phyloP scores from a whole-genome alignment of 1,140 invertebrate genomes.

The Saccostrea echinata region DNA sequence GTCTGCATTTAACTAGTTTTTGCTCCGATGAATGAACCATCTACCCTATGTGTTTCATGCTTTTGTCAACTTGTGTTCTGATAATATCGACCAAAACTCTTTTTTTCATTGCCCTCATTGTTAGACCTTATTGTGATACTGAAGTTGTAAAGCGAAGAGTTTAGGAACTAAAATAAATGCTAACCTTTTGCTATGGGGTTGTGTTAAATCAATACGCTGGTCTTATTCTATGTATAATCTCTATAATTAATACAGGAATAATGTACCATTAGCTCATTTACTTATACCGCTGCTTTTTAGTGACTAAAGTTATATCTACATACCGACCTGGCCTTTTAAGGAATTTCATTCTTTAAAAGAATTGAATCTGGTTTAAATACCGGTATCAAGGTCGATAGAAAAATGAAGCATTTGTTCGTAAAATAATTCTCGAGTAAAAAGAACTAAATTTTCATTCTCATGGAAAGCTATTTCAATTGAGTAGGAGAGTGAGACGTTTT shows the following conservation, averaged over 20 bases:
- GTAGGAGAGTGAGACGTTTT: too few species aligned
- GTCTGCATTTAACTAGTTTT: slow-evolving; percentile 11
- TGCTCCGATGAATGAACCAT: neutral
- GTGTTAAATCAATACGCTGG: neutral
- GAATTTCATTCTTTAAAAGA: too few species aligned
- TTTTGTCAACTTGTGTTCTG: neutral
- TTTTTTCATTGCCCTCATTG: neutral
- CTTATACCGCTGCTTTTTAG: neutral
- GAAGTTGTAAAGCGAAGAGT: neutral
- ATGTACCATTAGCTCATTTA: neutral
- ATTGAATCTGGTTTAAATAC: too few species aligned
- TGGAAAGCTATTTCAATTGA: too few species aligned
- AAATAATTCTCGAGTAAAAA: too few species aligned
- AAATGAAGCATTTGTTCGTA: too few species aligned
- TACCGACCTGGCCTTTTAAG: too few species aligned
- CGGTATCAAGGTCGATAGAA: too few species aligned
- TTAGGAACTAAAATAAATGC: neutral
- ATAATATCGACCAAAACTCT: neutral
- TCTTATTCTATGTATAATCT: neutral
- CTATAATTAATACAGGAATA: slow-evolving; percentile 16
- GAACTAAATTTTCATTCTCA: too few species aligned
- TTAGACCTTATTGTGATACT: neutral
- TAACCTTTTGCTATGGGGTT: neutral
- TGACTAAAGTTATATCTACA: neutral
- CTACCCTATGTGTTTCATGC: neutral